Base-by-base conservation (phyloP, 2,113 vertebrate genomes). In the Odocoileus hemionus region DNA sequence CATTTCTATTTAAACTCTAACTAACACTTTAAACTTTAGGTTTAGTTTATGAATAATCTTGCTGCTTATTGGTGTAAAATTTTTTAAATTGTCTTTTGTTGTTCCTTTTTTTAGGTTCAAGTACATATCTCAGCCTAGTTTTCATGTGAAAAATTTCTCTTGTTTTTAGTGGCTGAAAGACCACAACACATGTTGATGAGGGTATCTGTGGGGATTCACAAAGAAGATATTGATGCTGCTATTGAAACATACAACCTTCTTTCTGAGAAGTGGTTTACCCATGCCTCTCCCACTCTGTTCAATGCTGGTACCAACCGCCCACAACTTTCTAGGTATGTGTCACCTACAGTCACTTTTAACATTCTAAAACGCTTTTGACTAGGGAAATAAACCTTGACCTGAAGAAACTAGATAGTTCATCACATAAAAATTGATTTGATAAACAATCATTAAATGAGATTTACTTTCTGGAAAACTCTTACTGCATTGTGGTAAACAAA, bases 111-210 rank as follows among this genome's bases (percentile, higher is more conserved):
- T 92, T 95, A 26, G 54, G 76, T 82, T 93, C 28, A 74, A 30
- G 16, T 95, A 47, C 11, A 19, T 91, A 21, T 92, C 61, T 89
- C 25, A 92, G 33, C 4, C 12, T 96, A 82, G 21, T 96, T 95
- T 93, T 92, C 26, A 55, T 60, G 39, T 89, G 52, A 93, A 95
- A 74, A 96, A 86, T 28, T 91, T 21, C 10, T 43, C 0, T 83
- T 95, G 30, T 70, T 76, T 21, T 74, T 61, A 99, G 99, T 99
- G 88, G 99, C 99, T 0, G 99, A 99, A 97, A 99, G 99, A 23
- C 99, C 99, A 3, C 99, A 99, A 61, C 99, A 99, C 97, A 99
- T 99, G 99, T 97, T 99, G 90, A 99, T 99, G 99, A 98, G 99
- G 91, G 99, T 99, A 21, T 98, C 99, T 0, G 99, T 99, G 45